phyloP scores from a whole-genome alignment of 1,140 invertebrate species.

The Zaprionus vittiger region DNA sequence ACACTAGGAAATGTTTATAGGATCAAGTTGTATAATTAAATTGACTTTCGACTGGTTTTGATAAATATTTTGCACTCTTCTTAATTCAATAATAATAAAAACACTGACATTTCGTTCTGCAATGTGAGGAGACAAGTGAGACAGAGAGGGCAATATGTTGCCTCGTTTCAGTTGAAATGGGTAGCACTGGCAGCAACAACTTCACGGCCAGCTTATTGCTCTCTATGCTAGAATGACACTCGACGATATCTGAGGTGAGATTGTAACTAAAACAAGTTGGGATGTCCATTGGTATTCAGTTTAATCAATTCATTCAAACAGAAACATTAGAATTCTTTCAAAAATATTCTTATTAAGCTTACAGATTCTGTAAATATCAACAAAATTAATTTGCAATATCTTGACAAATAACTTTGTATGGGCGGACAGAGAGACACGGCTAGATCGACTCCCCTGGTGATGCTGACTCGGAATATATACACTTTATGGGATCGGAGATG shows the following conservation, averaged over 20 bases:
- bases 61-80: not conserved
- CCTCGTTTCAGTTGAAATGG: slow-evolving; percentile 20
- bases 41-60: not conserved
- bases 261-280: not conserved
- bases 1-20: not conserved
- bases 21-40: not conserved
- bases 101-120: not conserved
- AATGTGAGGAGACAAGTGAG: not conserved
- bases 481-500: too few relatives aligned
- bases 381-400: too few relatives aligned
- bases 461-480: too few relatives aligned
- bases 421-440: too few relatives aligned
- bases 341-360: too few relatives aligned
- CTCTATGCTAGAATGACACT: slow-evolving; percentile 7
- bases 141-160: not conserved
- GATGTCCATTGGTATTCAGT: not conserved
- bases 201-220: not conserved
- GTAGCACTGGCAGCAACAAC: slow-evolving; percentile 35
- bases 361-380: too few relatives aligned
- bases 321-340: too few relatives aligned
- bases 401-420: too few relatives aligned
- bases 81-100: not conserved
- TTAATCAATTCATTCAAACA: not conserved
- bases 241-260: not conserved
- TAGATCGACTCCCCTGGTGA: too few relatives aligned